Evolutionary conservation across 2,797 vertebrate genomes (phyloP).

Genomic region (Trichosurus vulpecula): DNA sequence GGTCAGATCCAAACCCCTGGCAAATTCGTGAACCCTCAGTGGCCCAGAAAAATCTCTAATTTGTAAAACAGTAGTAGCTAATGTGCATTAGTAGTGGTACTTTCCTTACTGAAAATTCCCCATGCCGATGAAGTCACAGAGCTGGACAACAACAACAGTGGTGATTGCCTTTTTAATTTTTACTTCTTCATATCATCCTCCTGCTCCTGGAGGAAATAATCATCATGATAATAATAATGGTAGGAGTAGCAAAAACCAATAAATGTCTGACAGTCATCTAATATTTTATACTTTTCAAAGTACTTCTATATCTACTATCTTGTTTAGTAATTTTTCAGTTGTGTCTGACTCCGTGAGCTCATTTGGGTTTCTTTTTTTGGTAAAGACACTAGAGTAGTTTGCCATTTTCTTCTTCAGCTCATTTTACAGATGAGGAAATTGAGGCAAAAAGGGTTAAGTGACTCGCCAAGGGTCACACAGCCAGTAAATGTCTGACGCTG

Average conservation of each 20-base stretch:
- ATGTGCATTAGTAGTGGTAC: neutral
- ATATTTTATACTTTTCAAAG: neutral
- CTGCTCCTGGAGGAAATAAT: neutral
- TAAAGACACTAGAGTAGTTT: neutral
- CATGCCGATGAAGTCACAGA: neutral
- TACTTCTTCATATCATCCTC: neutral
- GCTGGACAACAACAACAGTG: neutral
- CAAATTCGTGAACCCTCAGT: neutral
- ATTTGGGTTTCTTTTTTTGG: neutral
- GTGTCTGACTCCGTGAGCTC: neutral
- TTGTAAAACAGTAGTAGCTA: neutral
- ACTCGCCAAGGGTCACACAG: neutral
- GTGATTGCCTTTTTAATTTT: neutral
- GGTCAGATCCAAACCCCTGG: neutral
- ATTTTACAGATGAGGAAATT: neutral
- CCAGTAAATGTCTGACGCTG: neutral
- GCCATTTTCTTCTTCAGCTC: neutral
- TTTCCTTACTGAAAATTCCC: neutral
- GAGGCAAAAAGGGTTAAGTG: neutral
- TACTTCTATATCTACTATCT: neutral
- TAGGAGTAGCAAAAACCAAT: neutral
- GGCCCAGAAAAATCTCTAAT: neutral
- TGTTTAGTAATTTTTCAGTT: neutral
- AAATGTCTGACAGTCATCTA: neutral
- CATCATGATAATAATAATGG: neutral